Evolutionary conservation across 2,113 vertebrate genomes (phyloP).

Genomic region (Girardinichthys multiradiatus): DNA sequence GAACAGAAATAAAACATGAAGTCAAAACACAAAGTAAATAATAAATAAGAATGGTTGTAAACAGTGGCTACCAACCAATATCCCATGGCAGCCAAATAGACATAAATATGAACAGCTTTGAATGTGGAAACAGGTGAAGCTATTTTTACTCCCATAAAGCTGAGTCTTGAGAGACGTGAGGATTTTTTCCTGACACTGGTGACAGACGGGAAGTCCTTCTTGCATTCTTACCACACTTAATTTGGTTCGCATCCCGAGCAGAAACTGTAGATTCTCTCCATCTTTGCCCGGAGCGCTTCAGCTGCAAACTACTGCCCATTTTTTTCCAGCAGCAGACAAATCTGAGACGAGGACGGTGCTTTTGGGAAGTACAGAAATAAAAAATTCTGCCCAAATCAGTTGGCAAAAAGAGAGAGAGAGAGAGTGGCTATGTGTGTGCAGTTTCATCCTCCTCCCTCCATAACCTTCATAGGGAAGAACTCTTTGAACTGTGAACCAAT

Average conservation of each 20-base stretch:
- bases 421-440: constrained; percentile 4
- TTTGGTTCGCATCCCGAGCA: constrained; percentile 27
- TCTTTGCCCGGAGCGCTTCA: constrained; percentile 38
- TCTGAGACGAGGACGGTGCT: constrained; percentile 25
- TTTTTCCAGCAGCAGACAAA: constrained; percentile 39
- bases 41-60: not conserved
- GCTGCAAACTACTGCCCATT: constrained; percentile 28
- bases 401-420: not conserved
- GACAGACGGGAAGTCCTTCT: constrained; percentile 53
- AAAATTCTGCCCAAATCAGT: constrained; percentile 15
- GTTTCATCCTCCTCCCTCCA: constrained; percentile 33
- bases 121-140: constrained; percentile 19
- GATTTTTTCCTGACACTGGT: constrained; percentile 47
- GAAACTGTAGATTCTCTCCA: constrained; percentile 41
- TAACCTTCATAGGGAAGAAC: constrained; percentile 58
- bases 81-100: constrained; percentile 6
- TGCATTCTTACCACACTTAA: constrained; percentile 30
- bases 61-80: not conserved
- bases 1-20: not conserved
- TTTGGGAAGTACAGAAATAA: constrained; percentile 9
- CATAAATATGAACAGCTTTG: constrained; percentile 19
- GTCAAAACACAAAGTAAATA: constrained; percentile 5
- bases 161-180: constrained; percentile 31
- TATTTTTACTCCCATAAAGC: constrained; percentile 40
- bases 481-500: constrained; percentile 75